Percentiles rank a stretch among this genome's conserved stretches.
These are phyloP conservation scores for Varanus komodoensis DNA, from an alignment of 2,113 vertebrate species.

Conservation along the genomic window DNA sequence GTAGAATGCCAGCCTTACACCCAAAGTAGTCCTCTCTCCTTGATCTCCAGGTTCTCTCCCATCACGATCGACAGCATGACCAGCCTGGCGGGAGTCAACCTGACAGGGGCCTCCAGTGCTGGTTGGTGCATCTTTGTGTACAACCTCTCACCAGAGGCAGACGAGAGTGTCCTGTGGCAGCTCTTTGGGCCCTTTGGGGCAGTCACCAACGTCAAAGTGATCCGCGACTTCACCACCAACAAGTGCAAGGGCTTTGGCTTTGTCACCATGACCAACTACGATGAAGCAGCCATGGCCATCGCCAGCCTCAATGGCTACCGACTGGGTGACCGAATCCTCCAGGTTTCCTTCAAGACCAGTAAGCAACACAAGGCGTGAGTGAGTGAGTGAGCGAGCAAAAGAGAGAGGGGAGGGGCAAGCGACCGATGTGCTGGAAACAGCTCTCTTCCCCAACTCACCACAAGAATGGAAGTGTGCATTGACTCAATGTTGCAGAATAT, in stretches of 20 bases:
- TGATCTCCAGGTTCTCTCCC: constrained; percentile 91
- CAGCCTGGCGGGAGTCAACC: constrained; percentile 87
- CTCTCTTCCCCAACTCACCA: not conserved
- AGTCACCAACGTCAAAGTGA: constrained; percentile 97
- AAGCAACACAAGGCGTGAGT: constrained; percentile 98
- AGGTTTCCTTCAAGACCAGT: constrained; percentile 99
- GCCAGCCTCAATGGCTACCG: constrained; percentile 96
- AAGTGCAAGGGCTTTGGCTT: constrained; percentile 99
- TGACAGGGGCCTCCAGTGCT: constrained; percentile 78
- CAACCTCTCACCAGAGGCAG: constrained; percentile 94
- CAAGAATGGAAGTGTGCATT: constrained; percentile 28
- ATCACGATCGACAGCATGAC: constrained; percentile 92
- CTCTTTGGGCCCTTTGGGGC: constrained; percentile 97
- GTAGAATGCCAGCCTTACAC: constrained; percentile 85
- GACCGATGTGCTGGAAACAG: not conserved
- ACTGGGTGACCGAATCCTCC: constrained; percentile 94
- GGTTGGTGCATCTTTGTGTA: constrained; percentile 99
- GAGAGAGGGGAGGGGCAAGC: not conserved
- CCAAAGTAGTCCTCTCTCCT: constrained; percentile 88
- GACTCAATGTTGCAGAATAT: constrained; percentile 41
- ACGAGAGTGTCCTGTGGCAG: constrained; percentile 98
- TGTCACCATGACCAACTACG: constrained; percentile 99
- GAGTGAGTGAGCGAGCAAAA: not conserved
- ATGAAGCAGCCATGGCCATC: constrained; percentile 97
- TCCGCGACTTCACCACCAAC: constrained; percentile 97